Conservation (phyloP, 2,888 invertebrate genomes). For the Scrobipalpa atriplicella region DNA sequence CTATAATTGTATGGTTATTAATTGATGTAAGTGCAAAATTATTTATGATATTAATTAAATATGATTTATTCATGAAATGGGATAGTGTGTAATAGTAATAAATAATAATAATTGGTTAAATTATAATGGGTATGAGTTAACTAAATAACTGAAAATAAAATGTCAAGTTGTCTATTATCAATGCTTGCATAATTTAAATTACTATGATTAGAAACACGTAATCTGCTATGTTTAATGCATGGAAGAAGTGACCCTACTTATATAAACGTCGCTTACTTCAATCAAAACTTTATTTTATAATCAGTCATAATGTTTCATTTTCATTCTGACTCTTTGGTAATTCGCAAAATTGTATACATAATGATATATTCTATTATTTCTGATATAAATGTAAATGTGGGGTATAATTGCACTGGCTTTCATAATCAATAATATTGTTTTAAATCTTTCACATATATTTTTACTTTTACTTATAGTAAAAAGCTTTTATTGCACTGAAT, state of each 20-base stretch:
- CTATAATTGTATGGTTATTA: background rate
- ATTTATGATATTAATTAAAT: background rate
- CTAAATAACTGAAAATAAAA: background rate
- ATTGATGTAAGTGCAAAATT: background rate
- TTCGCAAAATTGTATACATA: conserved; percentile 26
- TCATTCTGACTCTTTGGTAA: conserved; percentile 33
- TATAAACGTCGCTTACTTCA: conserved; percentile 30
- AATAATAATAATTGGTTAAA: too few species aligned
- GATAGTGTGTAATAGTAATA: too few species aligned
- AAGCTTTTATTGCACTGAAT: conserved; percentile 75
- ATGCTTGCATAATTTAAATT: background rate
- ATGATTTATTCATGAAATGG: too few species aligned
- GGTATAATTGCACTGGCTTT: conserved; percentile 71
- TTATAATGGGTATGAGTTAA: too few species aligned
- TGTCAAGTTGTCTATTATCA: conserved; percentile 12
- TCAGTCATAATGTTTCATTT: conserved; percentile 45
- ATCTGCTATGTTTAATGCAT: conserved; percentile 24
- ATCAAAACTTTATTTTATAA: conserved; percentile 39
- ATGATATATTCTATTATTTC: conserved; percentile 34
- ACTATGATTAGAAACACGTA: background rate
- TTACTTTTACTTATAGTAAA: conserved; percentile 78
- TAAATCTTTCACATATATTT: conserved; percentile 54
- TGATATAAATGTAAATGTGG: conserved; percentile 47
- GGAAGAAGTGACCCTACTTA: conserved; percentile 33
- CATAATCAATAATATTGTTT: conserved; percentile 53